Base-by-base conservation (phyloP, 2,113 vertebrate species). In the Cololabis saira region DNA sequence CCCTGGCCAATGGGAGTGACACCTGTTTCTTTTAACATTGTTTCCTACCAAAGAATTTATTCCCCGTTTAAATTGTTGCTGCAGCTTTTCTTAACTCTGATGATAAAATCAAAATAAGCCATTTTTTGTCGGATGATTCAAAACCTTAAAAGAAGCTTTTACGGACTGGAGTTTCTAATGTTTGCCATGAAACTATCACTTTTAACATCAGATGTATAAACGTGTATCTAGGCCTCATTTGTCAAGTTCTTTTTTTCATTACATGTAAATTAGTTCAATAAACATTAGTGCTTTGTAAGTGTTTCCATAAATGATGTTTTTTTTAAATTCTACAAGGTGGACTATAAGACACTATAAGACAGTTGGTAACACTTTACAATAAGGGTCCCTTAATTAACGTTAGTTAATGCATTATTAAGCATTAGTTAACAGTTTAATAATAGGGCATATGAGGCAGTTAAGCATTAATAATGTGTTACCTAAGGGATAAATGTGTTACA, bases 241-340 rank as follows among this genome's bases (percentile, higher is more conserved):
- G 59, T 71, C 6, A 45, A 15, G 19, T 69, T 51, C 18, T 73
- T 60, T n/a, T 79, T 74, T 54, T 79, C 55, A 52, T 30, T 55
- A 59, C 2, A 58, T 57, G 67, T 73, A 67, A 71, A 81, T 55
- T 4, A 64, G 43, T 53, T 79, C 12, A 85, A 85, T 81, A 80
- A 81, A 86, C 30, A 63, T 65, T 48, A 71, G 51, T 71, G 49
- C 61, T 73, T 65, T 71, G 33, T 63, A 55, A 61, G 17, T 56
- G 30, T 49, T 48, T 63, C 53, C 9, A 33, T 41, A 4, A 33
- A 16, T 16, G 6, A 11, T 11, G 10, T 37, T 37, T 37, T 37
- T 37, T 37, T 37, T 7, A 37, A 37, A 4, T 9, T 37, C 6
- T 37, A 37, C 33, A 37, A 37, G 10, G 33, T 37, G 6, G 6